phyloP scores from a whole-genome alignment of 2,113 vertebrate genomes.

The Ciconia maguari region DNA sequence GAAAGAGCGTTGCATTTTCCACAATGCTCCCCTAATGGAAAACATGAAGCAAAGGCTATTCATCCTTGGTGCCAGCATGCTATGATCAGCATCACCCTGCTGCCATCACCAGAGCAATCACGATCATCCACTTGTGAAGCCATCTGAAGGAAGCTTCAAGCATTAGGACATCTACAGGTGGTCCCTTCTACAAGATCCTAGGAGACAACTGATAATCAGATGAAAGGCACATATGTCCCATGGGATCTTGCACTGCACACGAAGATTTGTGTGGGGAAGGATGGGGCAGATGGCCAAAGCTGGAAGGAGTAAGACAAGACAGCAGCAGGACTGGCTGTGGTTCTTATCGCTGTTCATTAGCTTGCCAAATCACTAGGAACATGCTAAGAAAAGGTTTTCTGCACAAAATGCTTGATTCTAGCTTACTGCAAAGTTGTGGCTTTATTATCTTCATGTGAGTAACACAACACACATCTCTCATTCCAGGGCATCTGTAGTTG shows the following conservation, averaged over 20 bases:
- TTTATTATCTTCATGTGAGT: not conserved
- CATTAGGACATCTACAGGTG: not conserved
- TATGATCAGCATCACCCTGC: not conserved
- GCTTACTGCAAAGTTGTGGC: not conserved
- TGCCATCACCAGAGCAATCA: not conserved
- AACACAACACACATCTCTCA: not conserved
- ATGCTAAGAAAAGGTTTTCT: not conserved
- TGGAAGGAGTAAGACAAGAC: not conserved
- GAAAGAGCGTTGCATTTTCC: not conserved
- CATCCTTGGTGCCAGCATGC: not conserved
- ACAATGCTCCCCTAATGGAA: not conserved
- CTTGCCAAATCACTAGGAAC: not conserved
- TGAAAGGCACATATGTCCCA: not conserved
- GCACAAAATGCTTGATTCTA: not conserved
- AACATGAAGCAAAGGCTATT: not conserved
- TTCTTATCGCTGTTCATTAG: not conserved
- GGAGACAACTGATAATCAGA: not conserved
- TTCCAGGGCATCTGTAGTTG: not conserved
- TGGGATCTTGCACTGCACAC: not conserved
- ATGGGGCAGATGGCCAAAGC: not conserved
- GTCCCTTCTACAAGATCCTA: not conserved
- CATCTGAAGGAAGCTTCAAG: not conserved
- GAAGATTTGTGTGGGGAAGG: not conserved
- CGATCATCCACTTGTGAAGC: rapidly evolving
- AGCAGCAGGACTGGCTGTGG: not conserved